Conservation (phyloP, 1,140 invertebrate genomes). For the Ips nitidus region DNA sequence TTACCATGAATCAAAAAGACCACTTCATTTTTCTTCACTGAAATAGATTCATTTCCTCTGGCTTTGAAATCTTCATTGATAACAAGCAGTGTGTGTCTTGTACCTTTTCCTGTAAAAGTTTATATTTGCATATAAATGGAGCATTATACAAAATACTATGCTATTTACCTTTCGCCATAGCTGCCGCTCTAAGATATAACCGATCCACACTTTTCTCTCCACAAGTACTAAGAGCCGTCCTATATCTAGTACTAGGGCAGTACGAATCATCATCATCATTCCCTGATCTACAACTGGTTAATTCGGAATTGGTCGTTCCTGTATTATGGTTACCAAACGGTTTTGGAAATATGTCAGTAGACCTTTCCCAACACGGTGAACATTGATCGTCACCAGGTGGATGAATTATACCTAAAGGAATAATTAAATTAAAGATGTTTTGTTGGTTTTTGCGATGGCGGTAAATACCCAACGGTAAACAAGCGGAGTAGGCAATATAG, state of each 20-base stretch:
- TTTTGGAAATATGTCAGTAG: constrained; percentile 73
- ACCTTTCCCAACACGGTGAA: constrained; percentile 71
- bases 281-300: constrained; percentile 57
- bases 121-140: background rate
- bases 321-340: constrained; percentile 61
- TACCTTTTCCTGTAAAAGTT: constrained; percentile 44
- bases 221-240: constrained; percentile 56
- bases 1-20: constrained; percentile 63
- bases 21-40: constrained; percentile 71
- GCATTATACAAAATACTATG: background rate
- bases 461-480: constrained; percentile 67
- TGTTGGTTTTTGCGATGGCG: too few species aligned
- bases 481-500: constrained; percentile 73
- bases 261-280: constrained; percentile 49
- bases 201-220: constrained; percentile 69
- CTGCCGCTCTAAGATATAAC: constrained; percentile 64
- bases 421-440: constrained; percentile 13
- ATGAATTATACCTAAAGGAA: constrained; percentile 46
- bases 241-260: constrained; percentile 49
- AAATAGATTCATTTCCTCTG: constrained; percentile 56
- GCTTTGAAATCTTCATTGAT: constrained; percentile 66
- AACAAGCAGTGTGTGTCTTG: constrained; percentile 66
- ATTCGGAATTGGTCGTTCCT: constrained; percentile 69
- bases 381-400: constrained; percentile 41
- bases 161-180: constrained; percentile 49